phyloP scores from a whole-genome alignment of 2,797 vertebrate species.

The Pantherophis vulpinus region DNA sequence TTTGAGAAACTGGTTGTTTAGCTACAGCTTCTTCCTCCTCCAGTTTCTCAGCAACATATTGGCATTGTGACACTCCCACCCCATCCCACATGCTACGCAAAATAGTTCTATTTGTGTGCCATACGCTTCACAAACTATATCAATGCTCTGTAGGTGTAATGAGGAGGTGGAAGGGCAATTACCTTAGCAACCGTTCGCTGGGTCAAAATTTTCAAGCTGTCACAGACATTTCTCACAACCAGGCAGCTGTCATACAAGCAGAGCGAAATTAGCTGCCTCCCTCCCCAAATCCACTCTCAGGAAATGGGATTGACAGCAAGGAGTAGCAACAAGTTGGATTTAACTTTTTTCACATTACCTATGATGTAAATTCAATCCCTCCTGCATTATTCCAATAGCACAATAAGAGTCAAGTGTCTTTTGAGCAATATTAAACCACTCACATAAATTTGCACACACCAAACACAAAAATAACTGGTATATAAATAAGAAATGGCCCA shows the following conservation, averaged over 20 bases:
- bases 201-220: constrained; percentile 22
- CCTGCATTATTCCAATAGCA: constrained; percentile 28
- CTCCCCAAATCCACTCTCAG: constrained; percentile 29
- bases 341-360: not conserved
- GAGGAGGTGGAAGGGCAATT: constrained; percentile 57
- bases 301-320: constrained; percentile 20
- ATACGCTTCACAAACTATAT: constrained; percentile 49
- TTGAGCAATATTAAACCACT: constrained; percentile 37
- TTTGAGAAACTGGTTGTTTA: constrained; percentile 59
- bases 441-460: constrained; percentile 22
- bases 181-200: constrained; percentile 59
- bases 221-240: constrained; percentile 27
- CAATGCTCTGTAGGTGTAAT: constrained; percentile 40
- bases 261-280: constrained; percentile 45
- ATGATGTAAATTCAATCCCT: constrained; percentile 20
- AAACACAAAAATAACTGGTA: constrained; percentile 10
- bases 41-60: constrained; percentile 63
- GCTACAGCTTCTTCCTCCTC: constrained; percentile 45
- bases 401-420: constrained; percentile 22
- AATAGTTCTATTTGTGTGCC: constrained; percentile 53
- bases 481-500: constrained; percentile 46
- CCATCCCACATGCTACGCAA: constrained; percentile 45
- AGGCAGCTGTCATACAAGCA: constrained; percentile 43
- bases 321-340: not conserved
- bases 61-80: constrained; percentile 54